Evolutionary conservation across 2,113 vertebrate species (phyloP).

Genomic region (Hippoglossus stenolepis): DNA sequence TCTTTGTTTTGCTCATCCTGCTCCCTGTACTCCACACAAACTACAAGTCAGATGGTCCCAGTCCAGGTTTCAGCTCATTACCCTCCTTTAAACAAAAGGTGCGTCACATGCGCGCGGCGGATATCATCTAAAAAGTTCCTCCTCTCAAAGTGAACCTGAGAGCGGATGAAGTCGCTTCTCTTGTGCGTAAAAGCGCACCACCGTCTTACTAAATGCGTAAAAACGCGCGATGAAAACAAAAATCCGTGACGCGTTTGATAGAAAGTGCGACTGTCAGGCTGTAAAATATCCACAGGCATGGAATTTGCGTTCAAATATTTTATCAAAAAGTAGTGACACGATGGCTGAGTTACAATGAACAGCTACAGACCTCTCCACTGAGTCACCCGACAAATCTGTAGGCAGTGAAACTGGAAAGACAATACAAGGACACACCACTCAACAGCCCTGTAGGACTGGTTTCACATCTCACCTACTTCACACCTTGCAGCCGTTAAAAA

Average conservation of each 20-base stretch:
- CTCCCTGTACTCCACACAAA: background rate
- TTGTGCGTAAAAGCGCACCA: conserved; percentile 6
- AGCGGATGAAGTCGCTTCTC: background rate
- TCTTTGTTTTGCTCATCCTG: conserved; percentile 80
- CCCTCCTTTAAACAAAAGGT: background rate
- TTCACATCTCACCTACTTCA: conserved; percentile 52
- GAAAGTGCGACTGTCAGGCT: background rate
- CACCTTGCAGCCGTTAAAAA: conserved; percentile 13
- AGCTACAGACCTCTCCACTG: conserved; percentile 8
- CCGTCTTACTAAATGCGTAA: background rate
- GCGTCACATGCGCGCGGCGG: background rate
- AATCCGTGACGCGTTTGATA: background rate
- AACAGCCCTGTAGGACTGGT: conserved; percentile 76
- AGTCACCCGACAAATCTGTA: conserved; percentile 44
- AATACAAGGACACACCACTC: conserved; percentile 32
- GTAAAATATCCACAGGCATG: background rate
- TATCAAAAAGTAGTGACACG: background rate
- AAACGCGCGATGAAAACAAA: background rate
- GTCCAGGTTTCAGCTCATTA: background rate
- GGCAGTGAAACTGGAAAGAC: conserved; percentile 78
- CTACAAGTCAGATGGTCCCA: background rate
- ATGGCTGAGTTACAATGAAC: background rate
- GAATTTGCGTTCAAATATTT: background rate
- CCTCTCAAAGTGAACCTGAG: background rate
- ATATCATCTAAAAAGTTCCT: background rate